These are phyloP conservation scores for Gallinago media DNA, from an alignment of 2,113 vertebrate species.

Conservation along the genomic window DNA sequence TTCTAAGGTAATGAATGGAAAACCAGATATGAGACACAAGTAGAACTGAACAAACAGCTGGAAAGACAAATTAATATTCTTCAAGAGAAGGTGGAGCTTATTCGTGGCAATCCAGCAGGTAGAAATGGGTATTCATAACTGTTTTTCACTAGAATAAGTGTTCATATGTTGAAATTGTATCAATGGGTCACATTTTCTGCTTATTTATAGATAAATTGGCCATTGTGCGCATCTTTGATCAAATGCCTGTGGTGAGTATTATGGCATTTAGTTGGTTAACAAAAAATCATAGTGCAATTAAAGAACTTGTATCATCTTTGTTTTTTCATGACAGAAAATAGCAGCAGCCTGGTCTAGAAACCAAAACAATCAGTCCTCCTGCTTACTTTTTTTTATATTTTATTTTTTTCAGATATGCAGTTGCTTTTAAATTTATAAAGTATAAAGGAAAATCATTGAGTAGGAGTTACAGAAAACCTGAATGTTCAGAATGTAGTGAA, in stretches of 20 bases:
- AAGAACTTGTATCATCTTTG: neutral
- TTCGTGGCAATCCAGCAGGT: slow-evolving; percentile 85
- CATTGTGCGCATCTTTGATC: slow-evolving; percentile 83
- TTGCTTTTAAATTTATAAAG: neutral
- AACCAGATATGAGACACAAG: slow-evolving; percentile 86
- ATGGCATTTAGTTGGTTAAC: neutral
- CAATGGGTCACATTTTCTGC: neutral
- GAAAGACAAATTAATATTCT: slow-evolving; percentile 84
- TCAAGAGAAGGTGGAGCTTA: slow-evolving; percentile 78
- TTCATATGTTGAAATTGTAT: neutral
- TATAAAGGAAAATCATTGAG: neutral
- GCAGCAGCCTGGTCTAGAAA: neutral
- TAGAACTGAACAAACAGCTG: slow-evolving; percentile 86
- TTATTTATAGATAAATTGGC: slow-evolving; percentile 85
- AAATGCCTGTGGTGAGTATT: slow-evolving; percentile 85
- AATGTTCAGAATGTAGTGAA: neutral
- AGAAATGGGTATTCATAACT: neutral
- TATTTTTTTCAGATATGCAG: neutral
- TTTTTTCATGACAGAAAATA: neutral
- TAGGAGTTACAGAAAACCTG: neutral
- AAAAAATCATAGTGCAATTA: neutral
- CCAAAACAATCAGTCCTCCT: neutral
- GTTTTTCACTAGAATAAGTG: neutral
- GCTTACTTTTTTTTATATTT: neutral
- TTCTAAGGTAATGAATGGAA: slow-evolving; percentile 87